Conservation (phyloP, 2,888 invertebrate genomes). For the Hemistola chrysoprasaria region DNA sequence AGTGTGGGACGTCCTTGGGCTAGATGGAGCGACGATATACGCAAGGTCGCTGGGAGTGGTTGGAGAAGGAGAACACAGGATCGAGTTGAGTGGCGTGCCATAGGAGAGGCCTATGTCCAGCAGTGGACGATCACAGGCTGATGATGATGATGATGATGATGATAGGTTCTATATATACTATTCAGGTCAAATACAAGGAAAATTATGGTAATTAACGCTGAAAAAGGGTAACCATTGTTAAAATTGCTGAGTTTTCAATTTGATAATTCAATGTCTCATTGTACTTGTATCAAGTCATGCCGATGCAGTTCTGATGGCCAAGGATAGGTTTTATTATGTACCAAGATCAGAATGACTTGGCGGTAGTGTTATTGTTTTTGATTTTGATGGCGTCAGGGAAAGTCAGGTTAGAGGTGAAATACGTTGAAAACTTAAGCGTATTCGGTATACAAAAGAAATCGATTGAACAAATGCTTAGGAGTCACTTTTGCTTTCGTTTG, state of each 20-base stretch:
- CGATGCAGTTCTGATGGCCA: slow-evolving; percentile 33
- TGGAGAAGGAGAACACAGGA: too few species aligned
- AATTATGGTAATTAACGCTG: slow-evolving; percentile 10
- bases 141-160: too few species aligned
- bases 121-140: too few species aligned
- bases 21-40: too few species aligned
- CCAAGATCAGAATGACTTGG: slow-evolving; percentile 59
- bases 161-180: too few species aligned
- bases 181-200: neutral
- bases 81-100: too few species aligned
- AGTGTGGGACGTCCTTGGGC: too few species aligned
- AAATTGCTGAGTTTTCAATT: slow-evolving; percentile 10
- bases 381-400: slow-evolving; percentile 54
- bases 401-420: slow-evolving; percentile 64
- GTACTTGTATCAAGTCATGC: slow-evolving; percentile 4
- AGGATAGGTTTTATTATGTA: slow-evolving; percentile 42
- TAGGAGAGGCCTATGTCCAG: too few species aligned
- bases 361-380: slow-evolving; percentile 51
- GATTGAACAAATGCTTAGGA: slow-evolving; percentile 17
- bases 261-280: slow-evolving; percentile 7
- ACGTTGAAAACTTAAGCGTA: slow-evolving; percentile 34
- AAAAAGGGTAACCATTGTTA: slow-evolving; percentile 19
- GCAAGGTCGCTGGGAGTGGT: too few species aligned
- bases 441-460: slow-evolving; percentile 29
- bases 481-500: slow-evolving; percentile 14